Evolutionary conservation across 2,888 invertebrate genomes (phyloP).

Genomic region (Aradus depressus): DNA sequence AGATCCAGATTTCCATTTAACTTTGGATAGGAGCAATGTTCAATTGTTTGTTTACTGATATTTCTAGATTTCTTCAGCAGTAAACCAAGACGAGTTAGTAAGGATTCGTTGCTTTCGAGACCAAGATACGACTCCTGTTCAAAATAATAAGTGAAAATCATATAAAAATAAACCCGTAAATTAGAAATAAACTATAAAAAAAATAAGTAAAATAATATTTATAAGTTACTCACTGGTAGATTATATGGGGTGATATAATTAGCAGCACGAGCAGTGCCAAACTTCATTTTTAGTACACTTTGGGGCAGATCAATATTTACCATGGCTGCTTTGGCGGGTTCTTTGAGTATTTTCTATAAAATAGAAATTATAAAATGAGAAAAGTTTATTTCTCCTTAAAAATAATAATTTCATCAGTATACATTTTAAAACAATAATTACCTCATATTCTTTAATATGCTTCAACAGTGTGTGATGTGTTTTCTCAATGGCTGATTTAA

Average conservation of each 20-base stretch:
- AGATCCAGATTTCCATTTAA: conserved; percentile 53
- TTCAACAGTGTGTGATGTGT: conserved; percentile 80
- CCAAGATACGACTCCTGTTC: conserved; percentile 7
- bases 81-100: conserved; percentile 18
- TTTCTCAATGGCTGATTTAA: conserved; percentile 78
- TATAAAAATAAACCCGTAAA: neutral
- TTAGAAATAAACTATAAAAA: neutral
- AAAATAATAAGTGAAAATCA: neutral
- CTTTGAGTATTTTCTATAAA: conserved; percentile 45
- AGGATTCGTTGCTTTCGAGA: conserved; percentile 7
- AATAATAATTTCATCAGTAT: neutral
- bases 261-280: neutral
- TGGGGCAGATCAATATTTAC: conserved; percentile 34
- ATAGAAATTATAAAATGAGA: neutral
- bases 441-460: conserved; percentile 74
- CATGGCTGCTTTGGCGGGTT: conserved; percentile 45
- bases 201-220: neutral
- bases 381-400: neutral
- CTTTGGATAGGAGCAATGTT: conserved; percentile 45
- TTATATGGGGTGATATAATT: conserved; percentile 16
- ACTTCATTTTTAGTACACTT: conserved; percentile 12
- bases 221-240: conserved; percentile 16
- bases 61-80: conserved; percentile 50
- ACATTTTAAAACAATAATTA: conserved; percentile 1
- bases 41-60: conserved; percentile 52